Conservation (phyloP, 2,888 invertebrate genomes). For the Drosophila flavopinicola region DNA sequence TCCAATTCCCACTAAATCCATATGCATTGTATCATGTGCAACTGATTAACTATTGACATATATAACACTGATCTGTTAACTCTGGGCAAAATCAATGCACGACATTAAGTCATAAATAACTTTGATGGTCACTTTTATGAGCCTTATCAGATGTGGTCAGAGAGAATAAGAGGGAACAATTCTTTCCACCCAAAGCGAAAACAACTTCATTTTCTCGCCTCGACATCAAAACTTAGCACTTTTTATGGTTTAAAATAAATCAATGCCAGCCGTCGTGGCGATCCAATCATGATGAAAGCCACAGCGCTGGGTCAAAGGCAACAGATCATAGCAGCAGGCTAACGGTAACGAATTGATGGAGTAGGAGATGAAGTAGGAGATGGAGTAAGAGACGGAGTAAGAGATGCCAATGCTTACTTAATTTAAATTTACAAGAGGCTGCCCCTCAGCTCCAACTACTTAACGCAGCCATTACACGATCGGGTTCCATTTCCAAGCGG, state of each 20-base stretch:
- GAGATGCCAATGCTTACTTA: constrained; percentile 56
- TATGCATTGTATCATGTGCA: constrained; percentile 24
- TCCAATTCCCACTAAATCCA: constrained; percentile 13
- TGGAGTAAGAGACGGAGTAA: constrained; percentile 24
- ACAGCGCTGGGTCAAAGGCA: constrained; percentile 70
- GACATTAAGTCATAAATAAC: constrained; percentile 66
- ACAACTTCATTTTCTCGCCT: constrained; percentile 79
- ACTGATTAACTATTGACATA: constrained; percentile 56
- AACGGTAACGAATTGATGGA: constrained; percentile 54
- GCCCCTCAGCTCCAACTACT: constrained; percentile 71
- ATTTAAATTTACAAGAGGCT: constrained; percentile 77
- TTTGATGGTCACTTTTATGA: constrained; percentile 65
- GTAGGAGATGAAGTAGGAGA: neutral
- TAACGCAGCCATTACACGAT: constrained; percentile 80
- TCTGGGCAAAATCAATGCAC: constrained; percentile 50
- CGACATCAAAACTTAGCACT: constrained; percentile 59
- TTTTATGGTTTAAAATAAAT: constrained; percentile 69
- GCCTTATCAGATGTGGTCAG: constrained; percentile 58
- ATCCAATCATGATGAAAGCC: constrained; percentile 67
- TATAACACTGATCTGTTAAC: constrained; percentile 61
- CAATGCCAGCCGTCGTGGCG: constrained; percentile 54
- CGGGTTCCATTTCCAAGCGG: constrained; percentile 59
- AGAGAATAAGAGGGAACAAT: constrained; percentile 4
- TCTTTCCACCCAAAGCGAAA: constrained; percentile 38
- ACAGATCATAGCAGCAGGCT: constrained; percentile 57